Evolutionary conservation across 2,113 vertebrate species (phyloP).

Genomic region (Sinocyclocheilus grahami): DNA sequence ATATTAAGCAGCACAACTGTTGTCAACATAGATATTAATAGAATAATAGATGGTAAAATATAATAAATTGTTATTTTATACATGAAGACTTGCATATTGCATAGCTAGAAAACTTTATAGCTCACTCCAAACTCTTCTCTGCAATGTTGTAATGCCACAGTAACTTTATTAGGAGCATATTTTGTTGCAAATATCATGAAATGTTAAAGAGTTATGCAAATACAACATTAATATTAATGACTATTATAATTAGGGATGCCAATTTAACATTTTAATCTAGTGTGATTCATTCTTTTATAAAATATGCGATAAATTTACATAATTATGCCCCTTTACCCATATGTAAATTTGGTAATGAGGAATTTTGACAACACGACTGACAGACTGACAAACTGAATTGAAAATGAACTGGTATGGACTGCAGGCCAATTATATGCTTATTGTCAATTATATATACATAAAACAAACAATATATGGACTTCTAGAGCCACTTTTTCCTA

Average conservation of each 20-base stretch:
- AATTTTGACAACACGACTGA: neutral
- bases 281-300: neutral
- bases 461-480: too few species aligned
- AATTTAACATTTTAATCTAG: neutral
- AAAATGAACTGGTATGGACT: neutral
- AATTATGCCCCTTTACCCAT: neutral
- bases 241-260: neutral
- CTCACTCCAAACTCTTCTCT: neutral
- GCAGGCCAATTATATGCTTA: neutral
- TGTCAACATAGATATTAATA: neutral
- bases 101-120: neutral
- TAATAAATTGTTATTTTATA: too few species aligned
- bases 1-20: neutral
- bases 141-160: too few species aligned
- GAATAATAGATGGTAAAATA: neutral
- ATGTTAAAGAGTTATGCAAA: constrained; percentile 14
- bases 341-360: neutral
- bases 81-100: too few species aligned
- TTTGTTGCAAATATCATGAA: constrained; percentile 1
- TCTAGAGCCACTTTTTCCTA: too few species aligned
- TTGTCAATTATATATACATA: too few species aligned
- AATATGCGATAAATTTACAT: neutral
- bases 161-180: neutral
- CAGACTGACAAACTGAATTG: neutral
- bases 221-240: constrained; percentile 7